Evolutionary conservation across 2,113 vertebrate genomes (phyloP).

Genomic region (Cranoglanis bouderius): DNA sequence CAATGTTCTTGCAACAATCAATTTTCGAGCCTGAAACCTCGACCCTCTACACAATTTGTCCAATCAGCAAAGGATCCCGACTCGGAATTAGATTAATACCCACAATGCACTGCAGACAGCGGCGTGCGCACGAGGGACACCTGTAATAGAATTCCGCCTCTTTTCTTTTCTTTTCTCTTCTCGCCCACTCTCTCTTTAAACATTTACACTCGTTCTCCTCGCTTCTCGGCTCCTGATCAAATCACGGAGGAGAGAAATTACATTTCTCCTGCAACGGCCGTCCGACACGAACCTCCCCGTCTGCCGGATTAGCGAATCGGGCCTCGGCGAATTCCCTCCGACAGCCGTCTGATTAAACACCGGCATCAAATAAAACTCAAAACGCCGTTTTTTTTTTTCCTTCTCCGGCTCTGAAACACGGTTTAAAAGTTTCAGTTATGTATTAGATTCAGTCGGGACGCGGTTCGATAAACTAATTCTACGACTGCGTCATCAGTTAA

Average conservation of each 20-base stretch:
- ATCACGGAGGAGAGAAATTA: conserved; percentile 92
- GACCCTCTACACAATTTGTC: conserved; percentile 68
- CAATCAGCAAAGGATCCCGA: conserved; percentile 75
- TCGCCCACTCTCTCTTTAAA: conserved; percentile 84
- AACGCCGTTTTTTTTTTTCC: conserved; percentile 47
- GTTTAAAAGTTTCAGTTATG: background rate
- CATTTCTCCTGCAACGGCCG: conserved; percentile 87
- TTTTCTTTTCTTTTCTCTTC: conserved; percentile 45
- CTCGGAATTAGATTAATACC: conserved; percentile 89
- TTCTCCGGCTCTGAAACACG: conserved; percentile 36
- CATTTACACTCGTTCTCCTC: conserved; percentile 87
- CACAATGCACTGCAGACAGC: conserved; percentile 79
- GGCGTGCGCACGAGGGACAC: conserved; percentile 77
- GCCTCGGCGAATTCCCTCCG: conserved; percentile 75
- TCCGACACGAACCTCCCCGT: conserved; percentile 84
- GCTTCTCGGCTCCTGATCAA: conserved; percentile 87
- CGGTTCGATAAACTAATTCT: background rate
- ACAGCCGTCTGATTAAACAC: conserved; percentile 76
- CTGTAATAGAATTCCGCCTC: conserved; percentile 90
- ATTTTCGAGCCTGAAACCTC: conserved; percentile 69
- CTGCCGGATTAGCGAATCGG: conserved; percentile 88
- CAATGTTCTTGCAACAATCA: conserved; percentile 66
- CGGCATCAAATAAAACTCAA: conserved; percentile 60
- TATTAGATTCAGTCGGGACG: conserved; percentile 26
- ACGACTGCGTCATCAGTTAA: background rate